Base-by-base conservation (phyloP, 2,888 invertebrate genomes). In the Thymelicus acteon region DNA sequence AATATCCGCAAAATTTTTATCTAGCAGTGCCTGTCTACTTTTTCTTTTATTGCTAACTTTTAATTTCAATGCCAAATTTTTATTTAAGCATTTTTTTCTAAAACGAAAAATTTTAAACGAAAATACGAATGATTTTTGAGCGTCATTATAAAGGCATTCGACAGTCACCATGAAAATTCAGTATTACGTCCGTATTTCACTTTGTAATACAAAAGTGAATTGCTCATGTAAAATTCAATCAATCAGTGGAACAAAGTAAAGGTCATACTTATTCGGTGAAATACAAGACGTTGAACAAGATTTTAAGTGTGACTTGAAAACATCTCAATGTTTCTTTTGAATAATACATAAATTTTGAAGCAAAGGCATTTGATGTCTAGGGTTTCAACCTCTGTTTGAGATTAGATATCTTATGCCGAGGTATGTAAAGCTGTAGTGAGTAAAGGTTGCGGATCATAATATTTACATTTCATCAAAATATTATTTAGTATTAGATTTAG, bases 291-390 rank as follows among this genome's bases (percentile, higher is more conserved):
- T n/a, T 13, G n/a, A 68, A 62, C 68, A 68, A 57, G 68, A 57
- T 68, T 68, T 68, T 68, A 62, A 68, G 62, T 57, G 47, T 12
- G 68, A 54, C 68, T 68, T 47, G 62, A 62, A 68, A 62, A 62
- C 24, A 62, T 68, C 52, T 62, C 62, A 62, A 52, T 47, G 47
- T 31, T 58, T 58, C 67, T 61, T 62, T 61, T 68, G 68, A 68
- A 68, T 68, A 62, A 68, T 68, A 62, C 57, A 68, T 63, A 49
- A 31, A 8, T 52, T 31, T 31, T 31, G 31, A 31, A 3, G 31
- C 31, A 31, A n/a, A 19, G 19, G 47, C n/a, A 58, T 54, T 68
- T 68, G 54, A 54, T 57, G 47, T 62, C 15, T 47, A 24, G 37
- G 57, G 44, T 31, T 54, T 54, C 54, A 24, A 19, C 54, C 49